Evolutionary conservation across 2,113 vertebrate genomes (phyloP), one percentile per base, ranked within the genome.

Genomic region (Prietella phreatophila): DNA sequence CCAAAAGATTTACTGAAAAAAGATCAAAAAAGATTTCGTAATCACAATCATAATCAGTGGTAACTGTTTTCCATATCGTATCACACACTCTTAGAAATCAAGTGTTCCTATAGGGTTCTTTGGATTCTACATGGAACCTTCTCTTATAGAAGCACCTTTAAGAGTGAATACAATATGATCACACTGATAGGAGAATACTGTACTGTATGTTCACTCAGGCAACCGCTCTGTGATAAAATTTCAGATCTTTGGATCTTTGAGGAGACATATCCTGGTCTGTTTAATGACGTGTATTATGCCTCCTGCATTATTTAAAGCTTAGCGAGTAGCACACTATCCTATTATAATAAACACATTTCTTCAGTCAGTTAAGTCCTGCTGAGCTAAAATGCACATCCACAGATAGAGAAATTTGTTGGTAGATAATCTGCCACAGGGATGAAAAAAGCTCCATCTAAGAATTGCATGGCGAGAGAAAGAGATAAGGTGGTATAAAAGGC

Each of bases 221-320:
- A 80, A 33, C 25, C 53, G 39, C 75, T 85, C 63, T 78, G 36
- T 71, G 15, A 80, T 63, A 56, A 84, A 76, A 85, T 75, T 56
- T 81, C 53, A 88, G 63, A 84, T 88, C 82, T 81, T 3, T 17
- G 47, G 15, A 79, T 17, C 14, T 9, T 55, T 55, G 19, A 30
- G 76, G 60, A 90, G 88, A 86, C 83, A 80, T 65, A 81, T 82
- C 86, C 81, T 47, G 20, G 81, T 89, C 67, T 82, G 84, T 79
- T 85, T 91, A 87, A 88, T 88, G 69, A 85, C 84, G 88, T 81
- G 84, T 78, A 86, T 87, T 55, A 85, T 50, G 61, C 60, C 63
- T 56, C 33, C 82, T 88, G n/a, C 81, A 86, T 90, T 91, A 91
- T 89, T 90, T 87, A 86, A 88, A 89, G 83, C 82, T 53, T 30